These are phyloP conservation scores for Pseudococcus longispinus DNA, from an alignment of 2,888 invertebrate species.

Conservation along the genomic window DNA sequence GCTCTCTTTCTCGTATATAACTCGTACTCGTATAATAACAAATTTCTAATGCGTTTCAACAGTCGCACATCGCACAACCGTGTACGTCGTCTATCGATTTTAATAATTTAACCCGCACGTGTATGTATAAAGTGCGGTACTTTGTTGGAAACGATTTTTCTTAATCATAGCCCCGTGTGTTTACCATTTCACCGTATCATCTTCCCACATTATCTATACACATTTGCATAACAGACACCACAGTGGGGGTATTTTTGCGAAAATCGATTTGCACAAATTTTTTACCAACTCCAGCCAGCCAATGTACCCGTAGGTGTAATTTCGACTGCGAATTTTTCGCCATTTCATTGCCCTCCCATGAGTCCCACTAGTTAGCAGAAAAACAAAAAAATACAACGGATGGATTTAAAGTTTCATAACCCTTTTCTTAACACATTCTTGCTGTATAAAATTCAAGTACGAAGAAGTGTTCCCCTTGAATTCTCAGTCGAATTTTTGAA, in stretches of 20 bases:
- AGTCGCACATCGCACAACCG: constrained; percentile 9
- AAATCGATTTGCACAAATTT: neutral
- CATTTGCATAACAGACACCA: neutral
- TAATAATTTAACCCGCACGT: constrained; percentile 34
- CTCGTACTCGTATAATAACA: neutral
- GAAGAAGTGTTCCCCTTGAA: too few species aligned
- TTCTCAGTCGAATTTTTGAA: too few species aligned
- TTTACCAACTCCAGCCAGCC: neutral
- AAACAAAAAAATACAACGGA: too few species aligned
- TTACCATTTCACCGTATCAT: neutral
- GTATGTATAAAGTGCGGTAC: neutral
- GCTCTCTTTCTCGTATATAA: neutral
- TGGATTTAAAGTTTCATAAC: too few species aligned
- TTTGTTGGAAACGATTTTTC: neutral
- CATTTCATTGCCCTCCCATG: too few species aligned
- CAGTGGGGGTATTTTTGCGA: neutral
- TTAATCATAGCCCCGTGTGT: neutral
- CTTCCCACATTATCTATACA: neutral
- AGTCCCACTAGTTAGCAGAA: too few species aligned
- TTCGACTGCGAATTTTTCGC: neutral
- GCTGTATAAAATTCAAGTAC: too few species aligned
- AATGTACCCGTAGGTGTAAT: neutral
- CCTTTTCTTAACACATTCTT: too few species aligned
- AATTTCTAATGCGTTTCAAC: constrained; percentile 28
- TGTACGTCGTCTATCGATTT: constrained; percentile 14